Conservation (phyloP, 2,113 vertebrate species). For the Alligator sinensis region DNA sequence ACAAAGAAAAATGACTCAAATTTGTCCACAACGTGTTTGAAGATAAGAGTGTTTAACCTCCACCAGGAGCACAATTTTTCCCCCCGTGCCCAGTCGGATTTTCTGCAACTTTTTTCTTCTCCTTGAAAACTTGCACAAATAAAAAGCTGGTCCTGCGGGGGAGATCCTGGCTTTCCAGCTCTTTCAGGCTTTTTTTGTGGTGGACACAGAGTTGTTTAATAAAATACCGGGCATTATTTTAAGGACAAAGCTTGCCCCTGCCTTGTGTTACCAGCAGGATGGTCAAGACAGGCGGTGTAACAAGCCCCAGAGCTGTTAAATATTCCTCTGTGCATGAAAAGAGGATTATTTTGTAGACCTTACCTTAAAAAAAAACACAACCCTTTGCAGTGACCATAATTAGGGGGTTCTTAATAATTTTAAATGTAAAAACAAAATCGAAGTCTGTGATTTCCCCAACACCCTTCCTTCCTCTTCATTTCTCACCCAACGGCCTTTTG, state of each 20-base stretch:
- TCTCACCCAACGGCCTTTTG: neutral
- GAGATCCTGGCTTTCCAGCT: neutral
- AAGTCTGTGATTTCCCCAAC: neutral
- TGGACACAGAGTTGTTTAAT: neutral
- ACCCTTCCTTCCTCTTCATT: neutral
- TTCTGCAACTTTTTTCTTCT: neutral
- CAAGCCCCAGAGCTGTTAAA: neutral
- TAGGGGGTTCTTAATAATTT: neutral
- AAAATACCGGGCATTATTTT: neutral
- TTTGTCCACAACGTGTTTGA: neutral
- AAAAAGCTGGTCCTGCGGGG: fast-evolving
- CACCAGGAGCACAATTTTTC: neutral
- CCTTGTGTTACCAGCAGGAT: neutral
- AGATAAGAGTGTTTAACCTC: fast-evolving
- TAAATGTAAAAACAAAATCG: neutral
- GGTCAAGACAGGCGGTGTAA: fast-evolving
- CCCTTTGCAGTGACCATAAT: neutral
- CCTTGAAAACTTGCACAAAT: neutral
- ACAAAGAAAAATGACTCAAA: neutral
- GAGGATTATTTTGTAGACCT: neutral
- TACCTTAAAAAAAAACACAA: neutral
- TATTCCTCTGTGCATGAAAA: neutral
- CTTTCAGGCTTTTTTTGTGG: neutral
- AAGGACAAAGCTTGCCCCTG: neutral
- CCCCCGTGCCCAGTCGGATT: neutral